phyloP scores from a whole-genome alignment of 2,113 vertebrate species.

The Megalops atlanticus region DNA sequence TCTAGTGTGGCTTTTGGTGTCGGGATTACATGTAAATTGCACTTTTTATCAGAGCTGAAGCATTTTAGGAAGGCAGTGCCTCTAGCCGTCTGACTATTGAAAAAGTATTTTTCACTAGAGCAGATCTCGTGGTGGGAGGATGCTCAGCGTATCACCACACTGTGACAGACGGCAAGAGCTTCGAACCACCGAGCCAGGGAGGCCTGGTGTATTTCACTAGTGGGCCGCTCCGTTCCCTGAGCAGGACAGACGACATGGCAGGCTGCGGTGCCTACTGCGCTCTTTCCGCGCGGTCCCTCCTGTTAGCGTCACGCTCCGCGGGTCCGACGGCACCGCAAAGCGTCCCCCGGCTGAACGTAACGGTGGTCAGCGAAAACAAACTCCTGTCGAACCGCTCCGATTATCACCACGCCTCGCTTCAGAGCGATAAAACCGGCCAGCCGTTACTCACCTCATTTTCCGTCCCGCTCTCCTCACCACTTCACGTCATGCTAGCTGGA shows the following conservation, averaged over 20 bases:
- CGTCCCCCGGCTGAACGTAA: neutral
- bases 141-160: no score
- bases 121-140: no score
- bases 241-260: neutral
- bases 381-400: neutral
- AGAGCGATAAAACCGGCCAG: neutral
- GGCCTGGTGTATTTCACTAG: neutral
- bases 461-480: neutral
- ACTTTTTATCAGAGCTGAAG: constrained; percentile 20
- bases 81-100: no score
- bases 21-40: constrained; percentile 14
- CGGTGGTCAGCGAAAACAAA: neutral
- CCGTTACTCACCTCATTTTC: neutral
- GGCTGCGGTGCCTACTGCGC: neutral
- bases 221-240: neutral
- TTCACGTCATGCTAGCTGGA: neutral
- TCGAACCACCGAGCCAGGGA: neutral
- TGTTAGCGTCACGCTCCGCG: neutral
- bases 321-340: neutral
- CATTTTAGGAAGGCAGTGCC: constrained; percentile 2
- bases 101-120: no score
- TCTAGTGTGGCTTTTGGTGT: constrained; percentile 11
- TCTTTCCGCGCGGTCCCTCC: neutral
- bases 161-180: neutral
- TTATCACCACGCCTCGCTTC: neutral